phyloP scores from a whole-genome alignment of 2,113 vertebrate genomes.

The Ornithorhynchus anatinus region DNA sequence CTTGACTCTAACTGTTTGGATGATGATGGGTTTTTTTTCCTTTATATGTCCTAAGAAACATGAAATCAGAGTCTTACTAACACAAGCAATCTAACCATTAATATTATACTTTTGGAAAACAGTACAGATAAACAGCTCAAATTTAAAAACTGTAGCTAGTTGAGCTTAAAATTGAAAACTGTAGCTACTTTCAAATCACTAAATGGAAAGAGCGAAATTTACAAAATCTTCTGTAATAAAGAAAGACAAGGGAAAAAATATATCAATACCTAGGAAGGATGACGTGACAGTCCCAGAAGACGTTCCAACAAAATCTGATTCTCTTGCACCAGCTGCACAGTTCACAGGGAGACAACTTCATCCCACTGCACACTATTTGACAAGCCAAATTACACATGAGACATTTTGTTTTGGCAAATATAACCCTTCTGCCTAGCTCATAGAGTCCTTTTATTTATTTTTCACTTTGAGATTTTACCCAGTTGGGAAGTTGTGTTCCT shows the following conservation, averaged over 20 bases:
- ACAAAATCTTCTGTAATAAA: not conserved
- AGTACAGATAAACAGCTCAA: not conserved
- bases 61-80: no score
- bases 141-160: not conserved
- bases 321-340: conserved; percentile 9
- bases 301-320: not conserved
- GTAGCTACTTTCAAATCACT: conserved; percentile 1
- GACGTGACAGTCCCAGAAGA: not conserved
- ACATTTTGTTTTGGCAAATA: conserved; percentile 22
- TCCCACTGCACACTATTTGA: conserved; percentile 9
- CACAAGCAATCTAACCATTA: conserved; percentile 8
- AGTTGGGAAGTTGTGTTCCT: conserved; percentile 11
- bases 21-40: no score
- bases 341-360: conserved; percentile 11
- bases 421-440: not conserved
- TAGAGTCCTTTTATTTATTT: conserved; percentile 10
- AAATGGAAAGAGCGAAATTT: not conserved
- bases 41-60: no score
- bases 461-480: conserved; percentile 27
- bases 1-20: no score
- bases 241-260: not conserved
- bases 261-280: not conserved
- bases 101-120: not conserved
- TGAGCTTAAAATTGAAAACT: not conserved
- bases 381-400: conserved; percentile 39